Percentiles rank a stretch among this genome's conserved stretches.
Evolutionary conservation across 2,888 invertebrate species (phyloP).

Genomic region (Heliconius ethilla): DNA sequence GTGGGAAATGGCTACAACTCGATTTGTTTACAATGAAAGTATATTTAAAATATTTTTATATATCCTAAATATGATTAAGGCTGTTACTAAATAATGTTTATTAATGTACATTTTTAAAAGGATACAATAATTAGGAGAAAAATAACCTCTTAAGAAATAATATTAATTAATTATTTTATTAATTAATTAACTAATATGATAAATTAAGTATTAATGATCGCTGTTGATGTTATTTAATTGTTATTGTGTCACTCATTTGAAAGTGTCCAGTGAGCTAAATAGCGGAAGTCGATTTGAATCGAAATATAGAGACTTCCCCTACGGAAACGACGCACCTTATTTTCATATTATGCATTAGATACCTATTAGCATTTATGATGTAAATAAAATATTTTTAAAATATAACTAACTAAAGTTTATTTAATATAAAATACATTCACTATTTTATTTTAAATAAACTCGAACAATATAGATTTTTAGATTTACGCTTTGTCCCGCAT

Average conservation of each 20-base stretch:
- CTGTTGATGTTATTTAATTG: background rate
- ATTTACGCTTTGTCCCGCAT: too few relatives aligned
- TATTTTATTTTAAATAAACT: background rate
- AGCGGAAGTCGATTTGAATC: conserved; percentile 76
- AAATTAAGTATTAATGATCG: background rate
- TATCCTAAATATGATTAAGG: background rate
- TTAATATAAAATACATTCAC: too few relatives aligned
- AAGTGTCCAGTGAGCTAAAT: conserved; percentile 21
- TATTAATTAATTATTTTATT: too few relatives aligned
- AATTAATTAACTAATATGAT: background rate
- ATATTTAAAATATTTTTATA: conserved; percentile 16
- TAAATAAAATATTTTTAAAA: background rate
- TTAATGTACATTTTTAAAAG: background rate
- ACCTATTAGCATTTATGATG: background rate
- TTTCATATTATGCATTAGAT: conserved; percentile 32
- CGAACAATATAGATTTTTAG: background rate
- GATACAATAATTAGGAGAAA: background rate
- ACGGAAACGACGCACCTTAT: conserved; percentile 67
- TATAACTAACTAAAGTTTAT: too few relatives aligned
- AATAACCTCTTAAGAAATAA: background rate
- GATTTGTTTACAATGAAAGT: conserved; percentile 51
- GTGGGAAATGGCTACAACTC: conserved; percentile 69
- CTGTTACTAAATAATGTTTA: background rate
- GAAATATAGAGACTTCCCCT: conserved; percentile 73
- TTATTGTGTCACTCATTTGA: background rate